A percentile compares a stretch with the other conserved stretches of the same genome.
Evolutionary conservation across 1,140 invertebrate species (phyloP).

Genomic region (Bombus superbus): DNA sequence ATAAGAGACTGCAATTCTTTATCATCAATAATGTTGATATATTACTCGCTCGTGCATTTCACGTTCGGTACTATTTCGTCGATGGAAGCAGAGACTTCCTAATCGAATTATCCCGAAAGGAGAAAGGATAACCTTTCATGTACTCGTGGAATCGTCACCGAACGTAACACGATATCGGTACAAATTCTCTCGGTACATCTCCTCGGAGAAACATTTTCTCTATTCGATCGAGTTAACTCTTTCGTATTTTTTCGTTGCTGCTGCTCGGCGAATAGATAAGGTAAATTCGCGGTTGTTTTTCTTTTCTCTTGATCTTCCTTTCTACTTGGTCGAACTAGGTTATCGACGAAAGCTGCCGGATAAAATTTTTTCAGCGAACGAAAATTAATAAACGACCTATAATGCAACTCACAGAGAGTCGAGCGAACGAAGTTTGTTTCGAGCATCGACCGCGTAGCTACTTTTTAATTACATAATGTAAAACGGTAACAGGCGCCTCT

Average conservation of each 20-base stretch:
- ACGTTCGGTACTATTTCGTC: not conserved
- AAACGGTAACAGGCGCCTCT: not conserved
- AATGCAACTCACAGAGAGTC: not conserved
- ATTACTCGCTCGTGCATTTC: not conserved
- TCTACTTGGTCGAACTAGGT: not conserved
- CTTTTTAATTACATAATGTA: slow-evolving; percentile 49
- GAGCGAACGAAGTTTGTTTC: slow-evolving; percentile 27
- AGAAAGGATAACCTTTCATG: no score
- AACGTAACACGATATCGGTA: not conserved
- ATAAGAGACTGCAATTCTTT: slow-evolving; percentile 32
- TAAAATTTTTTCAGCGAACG: slow-evolving; percentile 3
- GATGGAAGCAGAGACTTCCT: not conserved
- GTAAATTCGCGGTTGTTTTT: not conserved
- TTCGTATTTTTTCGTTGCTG: not conserved
- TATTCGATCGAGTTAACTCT: not conserved
- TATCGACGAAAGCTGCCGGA: not conserved
- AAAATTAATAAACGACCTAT: slow-evolving; percentile 31
- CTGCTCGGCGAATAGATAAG: not conserved
- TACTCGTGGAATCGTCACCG: not conserved
- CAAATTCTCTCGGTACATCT: not conserved
- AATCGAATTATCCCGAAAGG: not conserved
- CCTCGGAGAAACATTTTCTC: not conserved
- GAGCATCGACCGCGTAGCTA: slow-evolving; percentile 17
- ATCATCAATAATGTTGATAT: not conserved
- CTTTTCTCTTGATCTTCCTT: not conserved